Base-by-base conservation (phyloP, 2,888 invertebrate genomes). In the Apodemia zela region DNA sequence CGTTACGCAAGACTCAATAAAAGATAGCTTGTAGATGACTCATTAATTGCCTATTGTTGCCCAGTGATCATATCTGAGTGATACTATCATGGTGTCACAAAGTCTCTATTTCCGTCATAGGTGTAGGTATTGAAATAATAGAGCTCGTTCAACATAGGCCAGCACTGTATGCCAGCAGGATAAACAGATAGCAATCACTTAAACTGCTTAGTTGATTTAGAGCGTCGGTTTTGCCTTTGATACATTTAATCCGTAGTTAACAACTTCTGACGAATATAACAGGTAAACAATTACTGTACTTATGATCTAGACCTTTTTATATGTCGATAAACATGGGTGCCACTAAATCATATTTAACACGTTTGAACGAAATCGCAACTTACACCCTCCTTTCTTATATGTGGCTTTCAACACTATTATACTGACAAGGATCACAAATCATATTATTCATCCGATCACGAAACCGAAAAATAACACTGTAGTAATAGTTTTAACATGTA, bases 41-140 rank as follows among this genome's bases (percentile, higher is more conserved):
- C 84, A 84, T 88, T 88, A 87, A 87, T 87, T 84, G 81, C 75
- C 79, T 81, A 86, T 87, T 86, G 85, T 86, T 66, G 45, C 61
- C 45, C 77, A 71, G 71, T 76, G 78, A 80, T 83, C 75, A 79
- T 80, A 80, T 84, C 79, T 75, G 62, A 60, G 61, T 42, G 42
- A 15, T 42, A 42, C 33, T 62, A 64, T 64, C 42, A 15, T 15
- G 15, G 42, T 42, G 42, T 42, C 42, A 4, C 60, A 63, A 75
- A 84, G 83, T 84, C 76, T 73, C 70, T 64, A 66, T 66, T 66
- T 70, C 64, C 66, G 60, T 61, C 49, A 58, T 35, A 21, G 57
- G 21, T 63, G 42, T 42, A 42, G 4, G 42, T 42, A 15, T 42
- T 15, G 13, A 42, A 42, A 42, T 42, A 42, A 42, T 15, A 5